Conservation (phyloP, 2,888 invertebrate genomes). For the Dendrolimus pini region DNA sequence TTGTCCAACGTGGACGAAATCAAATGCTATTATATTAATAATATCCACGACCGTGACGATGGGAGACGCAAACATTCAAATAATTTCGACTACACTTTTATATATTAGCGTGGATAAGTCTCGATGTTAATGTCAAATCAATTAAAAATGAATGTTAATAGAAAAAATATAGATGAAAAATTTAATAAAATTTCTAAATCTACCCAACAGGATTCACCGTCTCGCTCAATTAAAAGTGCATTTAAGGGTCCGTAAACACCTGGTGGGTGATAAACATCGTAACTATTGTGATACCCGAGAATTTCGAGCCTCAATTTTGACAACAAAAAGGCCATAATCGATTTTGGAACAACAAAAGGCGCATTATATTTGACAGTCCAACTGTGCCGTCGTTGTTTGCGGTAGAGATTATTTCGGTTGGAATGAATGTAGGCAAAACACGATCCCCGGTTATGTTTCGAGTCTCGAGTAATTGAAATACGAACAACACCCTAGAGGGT, state of each 20-base stretch:
- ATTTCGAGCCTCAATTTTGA: constrained; percentile 73
- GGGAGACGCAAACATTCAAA: no score
- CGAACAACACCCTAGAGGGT: constrained; percentile 50
- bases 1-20: no score
- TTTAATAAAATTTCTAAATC: constrained; percentile 2
- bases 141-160: not conserved
- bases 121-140: no score
- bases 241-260: constrained; percentile 60
- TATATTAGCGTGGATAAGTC: no score
- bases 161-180: constrained; percentile 3
- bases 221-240: constrained; percentile 65
- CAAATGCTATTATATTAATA: no score
- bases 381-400: constrained; percentile 71
- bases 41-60: no score
- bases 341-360: constrained; percentile 66
- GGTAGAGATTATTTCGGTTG: constrained; percentile 75
- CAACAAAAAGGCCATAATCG: constrained; percentile 76
- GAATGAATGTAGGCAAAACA: constrained; percentile 75
- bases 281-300: constrained; percentile 72
- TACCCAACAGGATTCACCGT: constrained; percentile 24
- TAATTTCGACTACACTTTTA: no score
- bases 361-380: constrained; percentile 74
- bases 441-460: constrained; percentile 56
- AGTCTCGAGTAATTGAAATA: constrained; percentile 62
- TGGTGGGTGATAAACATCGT: constrained; percentile 67